Percentiles rank a stretch among this genome's conserved stretches.
These are phyloP conservation scores for Dermolepida albohirtum DNA, from an alignment of 2,888 invertebrate species.

Conservation along the genomic window DNA sequence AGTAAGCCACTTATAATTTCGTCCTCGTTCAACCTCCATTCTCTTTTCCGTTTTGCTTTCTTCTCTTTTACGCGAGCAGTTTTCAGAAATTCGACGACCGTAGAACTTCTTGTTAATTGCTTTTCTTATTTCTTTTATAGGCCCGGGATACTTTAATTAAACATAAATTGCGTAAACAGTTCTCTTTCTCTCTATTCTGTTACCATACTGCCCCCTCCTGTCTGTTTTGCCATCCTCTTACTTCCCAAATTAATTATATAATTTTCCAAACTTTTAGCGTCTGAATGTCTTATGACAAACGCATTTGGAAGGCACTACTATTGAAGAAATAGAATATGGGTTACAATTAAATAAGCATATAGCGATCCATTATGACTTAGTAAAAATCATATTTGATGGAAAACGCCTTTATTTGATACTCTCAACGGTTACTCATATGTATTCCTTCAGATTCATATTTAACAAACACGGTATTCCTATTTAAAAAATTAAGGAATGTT, in stretches of 20 bases:
- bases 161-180: slow-evolving; percentile 41
- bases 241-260: slow-evolving; percentile 20
- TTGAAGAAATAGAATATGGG: too few species aligned
- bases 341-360: too few species aligned
- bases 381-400: too few species aligned
- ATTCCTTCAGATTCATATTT: too few species aligned
- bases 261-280: slow-evolving; percentile 32
- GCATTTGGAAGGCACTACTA: neutral
- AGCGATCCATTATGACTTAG: too few species aligned
- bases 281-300: slow-evolving; percentile 3
- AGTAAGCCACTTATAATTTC: slow-evolving; percentile 43
- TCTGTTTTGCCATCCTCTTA: neutral
- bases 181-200: slow-evolving; percentile 2
- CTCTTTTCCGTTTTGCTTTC: slow-evolving; percentile 9
- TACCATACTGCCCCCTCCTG: neutral
- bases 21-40: slow-evolving; percentile 26
- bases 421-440: too few species aligned
- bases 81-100: slow-evolving; percentile 34
- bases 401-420: too few species aligned
- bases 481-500: too few species aligned
- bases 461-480: too few species aligned
- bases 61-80: slow-evolving; percentile 25
- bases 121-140: slow-evolving; percentile 43
- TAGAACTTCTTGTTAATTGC: slow-evolving; percentile 41
- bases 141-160: slow-evolving; percentile 40